Evolutionary conservation across 2,888 invertebrate genomes (phyloP).

Genomic region (Aethes cnicana): DNA sequence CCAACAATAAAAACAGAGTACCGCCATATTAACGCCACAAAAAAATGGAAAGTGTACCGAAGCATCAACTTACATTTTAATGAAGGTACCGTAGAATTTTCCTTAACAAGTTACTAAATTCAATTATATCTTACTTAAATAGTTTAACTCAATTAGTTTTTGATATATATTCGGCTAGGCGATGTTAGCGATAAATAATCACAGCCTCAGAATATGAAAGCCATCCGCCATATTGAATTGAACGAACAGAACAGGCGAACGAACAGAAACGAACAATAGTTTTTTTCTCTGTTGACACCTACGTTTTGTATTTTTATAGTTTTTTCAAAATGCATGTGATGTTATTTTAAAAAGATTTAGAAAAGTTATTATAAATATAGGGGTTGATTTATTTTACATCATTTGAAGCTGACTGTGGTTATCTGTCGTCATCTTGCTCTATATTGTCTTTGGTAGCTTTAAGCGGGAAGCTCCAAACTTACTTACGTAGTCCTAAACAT

Average conservation of each 20-base stretch:
- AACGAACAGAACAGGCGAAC: no score
- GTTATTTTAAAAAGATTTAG: no score
- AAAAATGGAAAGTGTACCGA: constrained; percentile 23
- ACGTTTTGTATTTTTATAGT: no score
- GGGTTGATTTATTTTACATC: no score
- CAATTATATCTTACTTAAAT: constrained; percentile 1
- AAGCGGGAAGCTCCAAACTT: not conserved
- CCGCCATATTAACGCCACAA: constrained; percentile 11
- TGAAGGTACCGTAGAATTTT: constrained; percentile 9
- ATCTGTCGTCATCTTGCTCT: no score
- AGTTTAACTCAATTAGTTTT: constrained; percentile 3
- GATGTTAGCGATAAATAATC: constrained; percentile 4
- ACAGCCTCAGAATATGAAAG: constrained; percentile 31
- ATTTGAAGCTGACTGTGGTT: no score
- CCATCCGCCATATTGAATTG: constrained; percentile 51
- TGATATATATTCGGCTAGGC: constrained; percentile 2
- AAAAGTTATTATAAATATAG: no score
- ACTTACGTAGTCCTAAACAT: no score
- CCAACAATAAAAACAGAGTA: no score
- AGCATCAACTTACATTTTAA: constrained; percentile 54
- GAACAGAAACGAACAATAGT: no score
- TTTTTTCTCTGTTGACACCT: constrained; percentile 4
- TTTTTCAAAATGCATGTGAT: no score
- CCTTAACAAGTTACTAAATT: constrained; percentile 9
- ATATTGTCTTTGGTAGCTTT: not conserved